phyloP scores from a whole-genome alignment of 1,140 invertebrate species.

The Helicoverpa armigera region DNA sequence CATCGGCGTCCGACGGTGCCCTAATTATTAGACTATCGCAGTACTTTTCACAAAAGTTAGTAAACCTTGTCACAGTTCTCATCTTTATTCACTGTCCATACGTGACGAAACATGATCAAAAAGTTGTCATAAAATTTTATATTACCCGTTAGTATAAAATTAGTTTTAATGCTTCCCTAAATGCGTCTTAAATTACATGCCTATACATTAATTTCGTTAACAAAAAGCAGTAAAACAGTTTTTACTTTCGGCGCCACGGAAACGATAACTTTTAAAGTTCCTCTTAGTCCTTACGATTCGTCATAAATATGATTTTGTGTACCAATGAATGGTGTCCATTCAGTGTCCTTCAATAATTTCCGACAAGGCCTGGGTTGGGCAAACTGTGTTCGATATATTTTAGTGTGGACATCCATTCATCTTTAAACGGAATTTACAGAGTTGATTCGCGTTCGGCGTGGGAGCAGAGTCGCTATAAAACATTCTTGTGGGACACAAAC shows the following conservation, averaged over 20 bases:
- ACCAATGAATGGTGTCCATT: slow-evolving; percentile 35
- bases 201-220: slow-evolving; percentile 13
- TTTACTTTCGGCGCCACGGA: slow-evolving; percentile 42
- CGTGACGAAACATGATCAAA: neutral
- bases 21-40: too few relatives aligned
- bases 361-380: slow-evolving; percentile 39
- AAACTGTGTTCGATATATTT: slow-evolving; percentile 55
- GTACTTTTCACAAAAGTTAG: too few relatives aligned
- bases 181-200: slow-evolving; percentile 10
- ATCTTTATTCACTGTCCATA: neutral
- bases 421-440: slow-evolving; percentile 57
- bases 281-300: slow-evolving; percentile 21
- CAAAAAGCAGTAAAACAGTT: slow-evolving; percentile 9
- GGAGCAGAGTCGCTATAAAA: slow-evolving; percentile 83
- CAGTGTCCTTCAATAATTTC: slow-evolving; percentile 42
- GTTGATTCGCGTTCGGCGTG: slow-evolving; percentile 69
- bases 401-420: slow-evolving; percentile 56
- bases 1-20: too few relatives aligned
- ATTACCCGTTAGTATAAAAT: slow-evolving; percentile 10
- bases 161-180: slow-evolving; percentile 27
- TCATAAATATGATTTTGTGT: slow-evolving; percentile 45
- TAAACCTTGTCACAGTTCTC: too few relatives aligned
- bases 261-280: slow-evolving; percentile 42
- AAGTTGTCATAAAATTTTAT: slow-evolving; percentile 17
- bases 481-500: slow-evolving; percentile 67